Percentiles rank a stretch among this genome's conserved stretches.
phyloP scores from a whole-genome alignment of 2,113 vertebrate species.

The Pelusios castaneus region DNA sequence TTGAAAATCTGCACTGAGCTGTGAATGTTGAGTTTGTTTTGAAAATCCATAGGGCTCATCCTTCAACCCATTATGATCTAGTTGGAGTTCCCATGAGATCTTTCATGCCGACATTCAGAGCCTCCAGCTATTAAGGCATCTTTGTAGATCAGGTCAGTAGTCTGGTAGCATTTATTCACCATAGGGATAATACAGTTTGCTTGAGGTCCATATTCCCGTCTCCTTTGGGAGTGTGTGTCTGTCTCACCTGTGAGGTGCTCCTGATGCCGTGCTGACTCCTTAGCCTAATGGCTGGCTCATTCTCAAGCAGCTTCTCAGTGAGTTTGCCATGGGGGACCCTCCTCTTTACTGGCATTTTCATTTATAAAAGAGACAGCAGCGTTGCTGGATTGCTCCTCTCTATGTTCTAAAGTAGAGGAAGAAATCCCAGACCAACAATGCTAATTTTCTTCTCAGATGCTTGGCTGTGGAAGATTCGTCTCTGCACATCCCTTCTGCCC shows the following conservation, averaged over 20 bases:
- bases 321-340: neutral
- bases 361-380: neutral
- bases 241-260: neutral
- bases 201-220: neutral
- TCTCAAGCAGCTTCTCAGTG: neutral
- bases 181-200: neutral
- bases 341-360: neutral
- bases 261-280: neutral
- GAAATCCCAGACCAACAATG: neutral
- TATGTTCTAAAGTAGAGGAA: neutral
- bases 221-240: neutral
- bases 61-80: neutral
- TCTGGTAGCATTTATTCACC: neutral
- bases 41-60: neutral
- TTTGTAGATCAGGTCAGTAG: neutral
- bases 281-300: neutral
- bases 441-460: neutral
- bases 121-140: neutral
- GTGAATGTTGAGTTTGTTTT: neutral
- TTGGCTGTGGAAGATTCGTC: neutral
- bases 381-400: neutral
- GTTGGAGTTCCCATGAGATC: neutral
- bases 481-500: neutral
- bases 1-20: neutral
- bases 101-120: neutral